Evolutionary conservation across 2,797 vertebrate genomes (phyloP).

Genomic region (Oreortyx pictus): DNA sequence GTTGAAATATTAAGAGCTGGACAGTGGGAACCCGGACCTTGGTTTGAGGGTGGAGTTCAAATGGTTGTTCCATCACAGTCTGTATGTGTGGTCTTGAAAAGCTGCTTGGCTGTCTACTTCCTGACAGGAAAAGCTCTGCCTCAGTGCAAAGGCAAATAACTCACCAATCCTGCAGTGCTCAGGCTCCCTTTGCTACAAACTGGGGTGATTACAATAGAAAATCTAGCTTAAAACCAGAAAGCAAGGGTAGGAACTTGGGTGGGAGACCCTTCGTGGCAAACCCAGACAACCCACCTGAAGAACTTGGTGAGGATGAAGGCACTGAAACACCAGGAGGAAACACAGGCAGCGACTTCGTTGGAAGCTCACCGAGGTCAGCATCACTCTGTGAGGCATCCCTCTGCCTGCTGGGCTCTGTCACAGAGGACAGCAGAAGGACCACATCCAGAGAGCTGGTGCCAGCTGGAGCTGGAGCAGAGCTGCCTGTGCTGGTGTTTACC

Average conservation of each 20-base stretch:
- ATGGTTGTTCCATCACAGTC: not conserved
- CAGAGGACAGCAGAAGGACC: not conserved
- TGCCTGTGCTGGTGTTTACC: not conserved
- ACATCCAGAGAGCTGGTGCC: not conserved
- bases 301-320: slow-evolving; percentile 22
- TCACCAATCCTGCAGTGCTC: not conserved
- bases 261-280: not conserved
- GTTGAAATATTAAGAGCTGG: not conserved
- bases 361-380: not conserved
- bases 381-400: accelerated
- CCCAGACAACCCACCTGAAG: slow-evolving; percentile 46
- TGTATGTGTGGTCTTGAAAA: not conserved
- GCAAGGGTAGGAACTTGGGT: not conserved
- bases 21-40: not conserved
- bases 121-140: accelerated
- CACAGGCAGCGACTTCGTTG: not conserved
- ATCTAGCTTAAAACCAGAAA: not conserved
- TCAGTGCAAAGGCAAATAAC: not conserved
- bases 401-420: not conserved
- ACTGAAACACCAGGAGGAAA: not conserved
- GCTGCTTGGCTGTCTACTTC: not conserved
- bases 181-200: not conserved
- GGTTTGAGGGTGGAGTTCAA: not conserved
- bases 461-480: accelerated
- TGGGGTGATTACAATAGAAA: not conserved